Conservation (phyloP, 2,113 vertebrate genomes). For the Pongo abelii region DNA sequence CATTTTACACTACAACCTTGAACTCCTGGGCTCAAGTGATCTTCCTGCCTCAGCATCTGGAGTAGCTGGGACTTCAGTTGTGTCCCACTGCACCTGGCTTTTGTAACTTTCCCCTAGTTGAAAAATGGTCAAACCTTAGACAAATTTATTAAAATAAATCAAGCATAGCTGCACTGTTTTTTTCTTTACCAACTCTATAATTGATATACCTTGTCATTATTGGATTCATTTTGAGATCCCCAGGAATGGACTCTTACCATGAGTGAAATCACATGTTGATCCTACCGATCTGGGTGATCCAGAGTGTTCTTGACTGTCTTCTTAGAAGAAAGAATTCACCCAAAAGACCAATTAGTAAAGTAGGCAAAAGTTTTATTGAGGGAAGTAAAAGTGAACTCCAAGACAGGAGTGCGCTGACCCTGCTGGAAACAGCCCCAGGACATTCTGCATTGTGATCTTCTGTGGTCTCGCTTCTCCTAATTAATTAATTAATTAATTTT, state of each 20-base stretch:
- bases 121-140: neutral
- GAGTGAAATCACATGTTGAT: neutral
- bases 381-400: too few relatives aligned
- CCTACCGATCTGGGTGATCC: too few relatives aligned
- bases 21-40: neutral
- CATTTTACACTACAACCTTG: neutral
- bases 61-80: neutral
- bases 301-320: too few relatives aligned
- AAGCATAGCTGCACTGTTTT: neutral
- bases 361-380: too few relatives aligned
- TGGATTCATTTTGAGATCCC: neutral
- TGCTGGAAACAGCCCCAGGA: too few relatives aligned
- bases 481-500: too few relatives aligned
- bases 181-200: neutral
- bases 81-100: neutral
- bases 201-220: neutral
- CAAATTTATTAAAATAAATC: neutral
- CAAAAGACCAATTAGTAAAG: too few relatives aligned
- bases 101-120: neutral
- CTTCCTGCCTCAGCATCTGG: neutral
- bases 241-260: neutral
- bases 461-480: too few relatives aligned
- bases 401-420: too few relatives aligned
- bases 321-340: too few relatives aligned
- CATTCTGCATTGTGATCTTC: too few relatives aligned